Evolutionary conservation across 2,113 vertebrate genomes (phyloP).

Genomic region (Lipophrys pholis): DNA sequence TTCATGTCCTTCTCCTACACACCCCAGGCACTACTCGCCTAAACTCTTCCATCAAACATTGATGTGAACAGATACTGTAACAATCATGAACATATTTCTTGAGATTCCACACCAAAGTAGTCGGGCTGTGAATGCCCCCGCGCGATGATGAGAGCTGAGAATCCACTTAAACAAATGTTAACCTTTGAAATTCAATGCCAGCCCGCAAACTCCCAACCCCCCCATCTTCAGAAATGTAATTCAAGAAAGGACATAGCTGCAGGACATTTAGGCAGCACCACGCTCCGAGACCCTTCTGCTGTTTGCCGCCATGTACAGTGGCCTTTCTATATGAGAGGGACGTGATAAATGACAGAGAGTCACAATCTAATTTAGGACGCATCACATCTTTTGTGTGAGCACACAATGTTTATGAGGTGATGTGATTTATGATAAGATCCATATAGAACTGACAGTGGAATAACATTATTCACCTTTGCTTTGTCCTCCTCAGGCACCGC

Average conservation of each 20-base stretch:
- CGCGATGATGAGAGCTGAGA: conserved; percentile 54
- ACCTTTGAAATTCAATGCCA: conserved; percentile 56
- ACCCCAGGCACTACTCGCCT: conserved; percentile 6
- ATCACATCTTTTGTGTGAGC: conserved; percentile 70
- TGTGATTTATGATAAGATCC: conserved; percentile 74
- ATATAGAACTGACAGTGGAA: conserved; percentile 70
- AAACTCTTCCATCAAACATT: neutral
- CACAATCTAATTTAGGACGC: conserved; percentile 75
- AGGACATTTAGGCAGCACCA: conserved; percentile 33
- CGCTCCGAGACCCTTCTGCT: conserved; percentile 32
- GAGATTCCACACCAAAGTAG: conserved; percentile 26
- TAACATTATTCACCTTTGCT: conserved; percentile 76
- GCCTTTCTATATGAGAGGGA: conserved; percentile 58
- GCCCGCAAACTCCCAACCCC: too few species aligned
- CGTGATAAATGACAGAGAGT: conserved; percentile 69
- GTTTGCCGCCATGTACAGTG: conserved; percentile 20
- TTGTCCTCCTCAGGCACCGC: conserved; percentile 52
- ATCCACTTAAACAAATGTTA: conserved; percentile 58
- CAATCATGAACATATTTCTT: neutral
- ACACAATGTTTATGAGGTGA: conserved; percentile 73
- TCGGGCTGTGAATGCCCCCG: conserved; percentile 10
- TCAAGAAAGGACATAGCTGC: conserved; percentile 57
- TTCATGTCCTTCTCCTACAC: neutral
- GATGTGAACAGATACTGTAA: neutral
- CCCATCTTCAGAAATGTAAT: conserved; percentile 53